These are phyloP conservation scores for Donacobius atricapilla DNA, from an alignment of 2,113 vertebrate genomes.

Conservation along the genomic window DNA sequence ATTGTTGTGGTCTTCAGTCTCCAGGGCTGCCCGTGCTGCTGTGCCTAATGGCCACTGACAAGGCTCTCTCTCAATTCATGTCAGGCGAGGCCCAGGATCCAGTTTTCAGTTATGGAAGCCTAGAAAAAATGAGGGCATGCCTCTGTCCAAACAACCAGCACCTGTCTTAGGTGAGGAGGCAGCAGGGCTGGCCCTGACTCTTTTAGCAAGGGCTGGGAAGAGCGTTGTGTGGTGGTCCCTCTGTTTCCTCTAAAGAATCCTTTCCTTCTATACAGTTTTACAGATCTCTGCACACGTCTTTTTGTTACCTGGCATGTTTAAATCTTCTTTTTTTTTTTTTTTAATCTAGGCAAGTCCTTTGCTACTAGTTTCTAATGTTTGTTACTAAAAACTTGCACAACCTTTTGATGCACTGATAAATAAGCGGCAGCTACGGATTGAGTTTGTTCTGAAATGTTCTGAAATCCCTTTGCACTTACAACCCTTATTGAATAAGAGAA, in stretches of 20 bases:
- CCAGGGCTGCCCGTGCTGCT: neutral
- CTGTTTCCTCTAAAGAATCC: constrained; percentile 63
- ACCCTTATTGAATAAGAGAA: constrained; percentile 57
- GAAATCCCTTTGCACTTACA: constrained; percentile 60
- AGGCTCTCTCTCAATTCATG: neutral
- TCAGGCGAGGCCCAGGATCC: neutral
- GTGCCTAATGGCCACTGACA: neutral
- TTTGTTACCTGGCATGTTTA: constrained; percentile 80
- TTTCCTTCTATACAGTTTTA: constrained; percentile 77
- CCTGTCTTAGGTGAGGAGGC: constrained; percentile 24
- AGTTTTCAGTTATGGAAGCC: neutral
- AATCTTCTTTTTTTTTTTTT: constrained; percentile 77
- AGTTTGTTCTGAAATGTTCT: constrained; percentile 69
- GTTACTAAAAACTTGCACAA: constrained; percentile 72
- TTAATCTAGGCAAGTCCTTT: constrained; percentile 72
- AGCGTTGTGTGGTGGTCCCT: constrained; percentile 14
- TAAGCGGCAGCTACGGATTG: constrained; percentile 56
- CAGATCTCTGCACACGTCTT: constrained; percentile 70
- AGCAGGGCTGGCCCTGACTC: neutral
- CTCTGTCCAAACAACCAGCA: neutral
- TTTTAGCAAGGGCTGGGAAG: neutral
- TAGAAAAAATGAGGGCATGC: neutral
- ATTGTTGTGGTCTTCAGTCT: constrained; percentile 25
- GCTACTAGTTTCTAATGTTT: constrained; percentile 70
- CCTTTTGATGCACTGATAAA: constrained; percentile 64